Percentiles rank a stretch among this genome's conserved stretches.
These are phyloP conservation scores for Toxonevra muliebris DNA, from an alignment of 2,888 invertebrate genomes.

Conservation along the genomic window DNA sequence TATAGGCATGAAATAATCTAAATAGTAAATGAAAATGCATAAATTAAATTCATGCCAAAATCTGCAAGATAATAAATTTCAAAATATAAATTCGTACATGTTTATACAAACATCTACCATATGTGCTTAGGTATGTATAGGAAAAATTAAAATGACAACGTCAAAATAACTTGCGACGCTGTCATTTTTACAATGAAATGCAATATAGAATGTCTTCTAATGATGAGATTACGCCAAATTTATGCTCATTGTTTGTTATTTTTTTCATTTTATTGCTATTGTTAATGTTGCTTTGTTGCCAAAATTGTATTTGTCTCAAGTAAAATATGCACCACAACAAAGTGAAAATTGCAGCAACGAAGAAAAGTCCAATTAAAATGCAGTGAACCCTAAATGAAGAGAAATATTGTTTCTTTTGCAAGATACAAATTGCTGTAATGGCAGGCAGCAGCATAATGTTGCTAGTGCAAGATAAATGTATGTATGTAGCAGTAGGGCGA, in stretches of 20 bases:
- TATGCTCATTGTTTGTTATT: slow-evolving; percentile 42
- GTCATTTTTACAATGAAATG: slow-evolving; percentile 41
- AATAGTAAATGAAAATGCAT: no score
- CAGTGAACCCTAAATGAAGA: slow-evolving; percentile 54
- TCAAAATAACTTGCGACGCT: slow-evolving; percentile 40
- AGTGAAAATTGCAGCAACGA: slow-evolving; percentile 13
- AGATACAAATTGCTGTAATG: not conserved
- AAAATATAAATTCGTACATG: no score
- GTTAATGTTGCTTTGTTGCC: slow-evolving; percentile 4
- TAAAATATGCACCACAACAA: slow-evolving; percentile 8
- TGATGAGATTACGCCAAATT: slow-evolving; percentile 56
- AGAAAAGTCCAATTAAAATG: slow-evolving; percentile 60
- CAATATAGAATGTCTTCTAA: slow-evolving; percentile 50
- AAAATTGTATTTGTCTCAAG: slow-evolving; percentile 6
- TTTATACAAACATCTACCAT: no score
- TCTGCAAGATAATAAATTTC: no score
- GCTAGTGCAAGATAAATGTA: not conserved
- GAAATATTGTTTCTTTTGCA: slow-evolving; percentile 6
- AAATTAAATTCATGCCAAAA: no score
- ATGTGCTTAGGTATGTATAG: not conserved
- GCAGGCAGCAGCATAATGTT: not conserved
- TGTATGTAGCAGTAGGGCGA: not conserved
- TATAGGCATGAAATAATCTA: no score
- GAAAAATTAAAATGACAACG: slow-evolving; percentile 35
- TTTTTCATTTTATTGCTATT: slow-evolving; percentile 1